phyloP scores from a whole-genome alignment of 2,797 vertebrate genomes.

The Serranus cabrilla region DNA sequence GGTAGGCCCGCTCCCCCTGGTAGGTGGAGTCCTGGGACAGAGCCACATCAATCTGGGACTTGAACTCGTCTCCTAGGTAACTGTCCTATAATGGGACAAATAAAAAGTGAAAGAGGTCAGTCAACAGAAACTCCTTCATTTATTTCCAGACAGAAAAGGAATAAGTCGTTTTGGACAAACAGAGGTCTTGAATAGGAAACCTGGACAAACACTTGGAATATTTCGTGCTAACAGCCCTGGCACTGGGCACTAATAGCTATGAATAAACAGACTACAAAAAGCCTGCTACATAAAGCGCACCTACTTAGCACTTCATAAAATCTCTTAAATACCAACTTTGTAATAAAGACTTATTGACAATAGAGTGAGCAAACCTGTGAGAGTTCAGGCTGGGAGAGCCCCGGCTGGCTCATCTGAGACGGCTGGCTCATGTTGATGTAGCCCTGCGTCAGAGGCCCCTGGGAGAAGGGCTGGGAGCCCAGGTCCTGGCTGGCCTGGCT shows the following conservation, averaged over 20 bases:
- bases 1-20: conserved; percentile 98
- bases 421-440: conserved; percentile 99
- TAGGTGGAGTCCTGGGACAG: conserved; percentile 98
- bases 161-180: conserved; percentile 12
- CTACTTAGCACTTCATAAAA: conserved; percentile 25
- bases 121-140: conserved; percentile 43
- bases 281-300: conserved; percentile 4
- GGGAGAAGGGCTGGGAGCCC: conserved; percentile 96
- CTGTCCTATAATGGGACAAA: conserved; percentile 89
- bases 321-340: not conserved
- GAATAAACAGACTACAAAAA: conserved; percentile 26
- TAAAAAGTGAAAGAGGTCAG: conserved; percentile 28
- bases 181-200: conserved; percentile 42
- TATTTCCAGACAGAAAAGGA: conserved; percentile 40
- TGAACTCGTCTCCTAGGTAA: conserved; percentile 98
- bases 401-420: conserved; percentile 97
- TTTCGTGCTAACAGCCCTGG: conserved; percentile 14
- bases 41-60: conserved; percentile 98
- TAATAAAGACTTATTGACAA: not conserved
- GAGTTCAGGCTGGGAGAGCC: conserved; percentile 95
- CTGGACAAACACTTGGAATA: conserved; percentile 54
- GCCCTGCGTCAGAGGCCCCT: conserved; percentile 96
- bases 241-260: not conserved
- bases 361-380: conserved; percentile 88
- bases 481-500: conserved; percentile 96